Conservation (phyloP, 1,140 invertebrate genomes). For the Formica selysi region DNA sequence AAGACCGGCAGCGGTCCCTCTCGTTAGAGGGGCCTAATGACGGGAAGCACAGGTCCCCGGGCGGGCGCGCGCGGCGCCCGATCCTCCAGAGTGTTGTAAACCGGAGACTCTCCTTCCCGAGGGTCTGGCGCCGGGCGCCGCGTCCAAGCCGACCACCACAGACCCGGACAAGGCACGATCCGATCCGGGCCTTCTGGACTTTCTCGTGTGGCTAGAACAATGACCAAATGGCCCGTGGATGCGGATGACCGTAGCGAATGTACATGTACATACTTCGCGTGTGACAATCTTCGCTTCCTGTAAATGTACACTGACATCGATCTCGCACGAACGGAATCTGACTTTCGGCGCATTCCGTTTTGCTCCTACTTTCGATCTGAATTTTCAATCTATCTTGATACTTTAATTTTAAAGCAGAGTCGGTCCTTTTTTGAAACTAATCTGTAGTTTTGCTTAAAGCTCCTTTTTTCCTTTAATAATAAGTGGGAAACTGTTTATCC, state of each 20-base stretch:
- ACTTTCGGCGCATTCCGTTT: too few species aligned
- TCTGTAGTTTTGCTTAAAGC: too few species aligned
- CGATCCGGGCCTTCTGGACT: conserved; percentile 48
- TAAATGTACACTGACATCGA: neutral
- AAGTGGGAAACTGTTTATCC: too few species aligned
- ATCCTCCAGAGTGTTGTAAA: conserved; percentile 44
- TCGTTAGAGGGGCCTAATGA: conserved; percentile 58
- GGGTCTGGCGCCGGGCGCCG: conserved; percentile 51
- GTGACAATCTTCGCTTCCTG: conserved; percentile 12
- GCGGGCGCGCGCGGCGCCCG: neutral
- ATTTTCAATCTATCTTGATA: too few species aligned
- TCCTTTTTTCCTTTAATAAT: too few species aligned
- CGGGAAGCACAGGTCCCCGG: conserved; percentile 36
- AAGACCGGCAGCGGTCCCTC: conserved; percentile 50
- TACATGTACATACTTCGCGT: neutral
- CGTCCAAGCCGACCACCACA: neutral
- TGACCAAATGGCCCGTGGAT: conserved; percentile 32
- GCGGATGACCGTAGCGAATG: neutral
- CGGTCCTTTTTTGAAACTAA: too few species aligned
- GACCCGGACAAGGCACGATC: neutral
- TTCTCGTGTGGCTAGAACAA: conserved; percentile 34
- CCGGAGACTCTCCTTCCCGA: neutral
- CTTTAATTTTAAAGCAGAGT: too few species aligned
- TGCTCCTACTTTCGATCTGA: too few species aligned
- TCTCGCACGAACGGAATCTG: too few species aligned